Conservation (phyloP, 2,113 vertebrate species). For the Cygnus atratus region DNA sequence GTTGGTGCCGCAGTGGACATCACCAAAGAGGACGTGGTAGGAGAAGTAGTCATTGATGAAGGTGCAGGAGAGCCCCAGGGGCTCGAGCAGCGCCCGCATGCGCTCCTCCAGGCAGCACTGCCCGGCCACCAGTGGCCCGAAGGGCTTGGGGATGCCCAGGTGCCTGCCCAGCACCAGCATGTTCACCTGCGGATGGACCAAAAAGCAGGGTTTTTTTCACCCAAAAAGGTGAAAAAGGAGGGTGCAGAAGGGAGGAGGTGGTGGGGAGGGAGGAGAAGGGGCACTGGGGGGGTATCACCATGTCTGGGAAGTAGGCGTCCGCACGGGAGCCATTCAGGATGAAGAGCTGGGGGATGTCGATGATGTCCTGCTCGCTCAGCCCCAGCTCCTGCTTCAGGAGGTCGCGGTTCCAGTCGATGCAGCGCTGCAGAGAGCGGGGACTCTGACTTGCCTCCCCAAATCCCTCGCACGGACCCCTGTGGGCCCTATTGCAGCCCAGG, state of each 20-base stretch:
- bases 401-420: conserved; percentile 92
- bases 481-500: too few species aligned
- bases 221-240: background rate
- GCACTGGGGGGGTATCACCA: conserved; percentile 71
- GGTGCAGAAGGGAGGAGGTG: background rate
- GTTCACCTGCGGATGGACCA: conserved; percentile 80
- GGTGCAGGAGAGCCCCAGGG: conserved; percentile 81
- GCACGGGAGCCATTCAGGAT: conserved; percentile 36
- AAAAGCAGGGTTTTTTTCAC: background rate
- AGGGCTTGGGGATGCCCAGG: conserved; percentile 92
- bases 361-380: conserved; percentile 84
- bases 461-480: accelerated
- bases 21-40: conserved; percentile 82
- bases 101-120: conserved; percentile 83
- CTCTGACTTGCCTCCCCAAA: accelerated
- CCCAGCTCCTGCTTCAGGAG: conserved; percentile 90
- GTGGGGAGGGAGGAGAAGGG: background rate
- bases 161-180: conserved; percentile 88
- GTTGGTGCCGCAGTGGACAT: conserved; percentile 92
- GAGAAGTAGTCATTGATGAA: conserved; percentile 86
- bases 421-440: conserved; percentile 71
- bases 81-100: conserved; percentile 80
- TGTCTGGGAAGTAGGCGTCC: conserved; percentile 85
- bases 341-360: conserved; percentile 91
- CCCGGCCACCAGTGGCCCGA: conserved; percentile 82